phyloP scores from a whole-genome alignment of 2,888 invertebrate genomes.

The Thymelicus lineola region DNA sequence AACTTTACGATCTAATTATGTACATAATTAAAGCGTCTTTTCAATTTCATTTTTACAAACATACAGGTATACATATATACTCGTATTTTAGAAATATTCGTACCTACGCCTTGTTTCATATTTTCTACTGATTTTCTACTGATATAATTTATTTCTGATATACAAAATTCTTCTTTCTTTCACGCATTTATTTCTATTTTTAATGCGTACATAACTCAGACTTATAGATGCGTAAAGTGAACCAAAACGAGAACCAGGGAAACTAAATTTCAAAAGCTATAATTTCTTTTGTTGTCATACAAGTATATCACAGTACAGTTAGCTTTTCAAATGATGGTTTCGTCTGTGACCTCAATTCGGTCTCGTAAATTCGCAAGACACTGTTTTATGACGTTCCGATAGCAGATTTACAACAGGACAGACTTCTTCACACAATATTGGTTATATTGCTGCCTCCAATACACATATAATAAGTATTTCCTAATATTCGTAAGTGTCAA shows the following conservation, averaged over 20 bases:
- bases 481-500: too few species aligned
- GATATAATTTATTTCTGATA: too few species aligned
- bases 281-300: neutral
- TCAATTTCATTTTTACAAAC: neutral
- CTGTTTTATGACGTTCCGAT: constrained; percentile 30
- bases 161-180: too few species aligned
- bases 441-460: too few species aligned
- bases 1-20: neutral
- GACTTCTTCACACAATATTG: neutral
- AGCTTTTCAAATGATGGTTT: constrained; percentile 16
- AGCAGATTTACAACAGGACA: constrained; percentile 14
- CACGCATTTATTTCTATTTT: too few species aligned
- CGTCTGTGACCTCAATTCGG: constrained; percentile 24
- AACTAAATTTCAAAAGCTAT: neutral
- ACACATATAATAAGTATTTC: too few species aligned
- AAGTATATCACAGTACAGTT: constrained; percentile 6
- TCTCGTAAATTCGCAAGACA: constrained; percentile 22
- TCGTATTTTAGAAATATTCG: too few species aligned
- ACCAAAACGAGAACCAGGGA: neutral
- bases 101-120: too few species aligned
- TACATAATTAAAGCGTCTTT: neutral
- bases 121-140: too few species aligned
- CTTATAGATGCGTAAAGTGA: neutral
- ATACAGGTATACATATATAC: too few species aligned
- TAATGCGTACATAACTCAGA: too few species aligned